Conservation (phyloP, 1,140 invertebrate species). For the Cydia pomonella region DNA sequence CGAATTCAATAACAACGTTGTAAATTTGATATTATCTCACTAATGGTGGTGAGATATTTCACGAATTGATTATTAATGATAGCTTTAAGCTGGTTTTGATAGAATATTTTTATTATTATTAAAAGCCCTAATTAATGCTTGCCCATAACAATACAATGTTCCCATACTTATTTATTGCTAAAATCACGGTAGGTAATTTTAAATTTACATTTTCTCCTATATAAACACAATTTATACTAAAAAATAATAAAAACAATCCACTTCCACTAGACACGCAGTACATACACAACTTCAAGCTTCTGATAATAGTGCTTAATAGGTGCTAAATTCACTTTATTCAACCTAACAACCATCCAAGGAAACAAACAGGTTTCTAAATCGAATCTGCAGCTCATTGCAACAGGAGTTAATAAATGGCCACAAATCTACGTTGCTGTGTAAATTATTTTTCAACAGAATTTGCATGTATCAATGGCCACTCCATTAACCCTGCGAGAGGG, state of each 20-base stretch:
- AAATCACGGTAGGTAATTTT: background rate
- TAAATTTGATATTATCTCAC: slow-evolving; percentile 28
- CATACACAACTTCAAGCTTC: too few species aligned
- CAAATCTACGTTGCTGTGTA: background rate
- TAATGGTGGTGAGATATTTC: slow-evolving; percentile 25
- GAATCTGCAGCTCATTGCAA: too few species aligned
- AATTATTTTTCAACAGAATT: background rate
- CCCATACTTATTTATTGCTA: too few species aligned
- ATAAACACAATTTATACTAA: background rate
- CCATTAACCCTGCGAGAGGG: slow-evolving; percentile 7
- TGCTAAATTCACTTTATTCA: too few species aligned
- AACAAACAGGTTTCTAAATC: too few species aligned
- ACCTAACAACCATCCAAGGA: too few species aligned
- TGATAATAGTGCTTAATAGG: too few species aligned
- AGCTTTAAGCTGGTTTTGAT: background rate
- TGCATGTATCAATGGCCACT: slow-evolving; percentile 9
- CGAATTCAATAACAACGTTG: slow-evolving; percentile 34
- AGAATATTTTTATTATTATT: background rate
- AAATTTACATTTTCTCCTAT: background rate
- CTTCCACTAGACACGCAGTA: too few species aligned
- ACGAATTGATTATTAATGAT: slow-evolving; percentile 21
- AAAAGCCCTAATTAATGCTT: background rate
- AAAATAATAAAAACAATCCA: too few species aligned
- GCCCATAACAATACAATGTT: too few species aligned
- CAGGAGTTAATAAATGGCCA: background rate